phyloP scores from a whole-genome alignment of 2,113 vertebrate genomes.

The Pelmatolapia mariae region DNA sequence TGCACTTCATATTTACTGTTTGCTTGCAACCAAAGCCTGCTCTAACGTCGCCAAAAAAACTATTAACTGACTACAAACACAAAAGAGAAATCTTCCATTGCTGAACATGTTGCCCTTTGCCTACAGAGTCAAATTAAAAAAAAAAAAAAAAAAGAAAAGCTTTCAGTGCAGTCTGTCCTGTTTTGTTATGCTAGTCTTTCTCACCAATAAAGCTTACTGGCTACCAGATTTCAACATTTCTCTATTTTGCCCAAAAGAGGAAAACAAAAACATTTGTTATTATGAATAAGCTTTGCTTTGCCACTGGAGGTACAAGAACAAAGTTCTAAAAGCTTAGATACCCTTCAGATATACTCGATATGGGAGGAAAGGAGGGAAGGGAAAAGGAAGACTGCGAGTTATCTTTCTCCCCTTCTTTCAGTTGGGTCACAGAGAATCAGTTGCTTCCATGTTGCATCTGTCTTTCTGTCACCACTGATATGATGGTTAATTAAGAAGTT shows the following conservation, averaged over 20 bases:
- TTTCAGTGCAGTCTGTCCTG: background rate
- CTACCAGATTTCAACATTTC: background rate
- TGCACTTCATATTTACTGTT: background rate
- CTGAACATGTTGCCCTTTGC: background rate
- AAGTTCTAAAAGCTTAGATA: background rate
- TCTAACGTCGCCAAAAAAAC: too few species aligned
- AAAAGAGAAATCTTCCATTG: background rate
- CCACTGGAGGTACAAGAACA: background rate
- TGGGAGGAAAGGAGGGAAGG: background rate
- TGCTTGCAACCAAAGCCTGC: background rate
- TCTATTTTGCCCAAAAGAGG: background rate
- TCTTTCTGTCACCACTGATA: background rate
- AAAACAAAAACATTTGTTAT: background rate
- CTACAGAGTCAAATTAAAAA: background rate
- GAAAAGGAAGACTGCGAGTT: background rate
- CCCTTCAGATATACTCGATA: background rate
- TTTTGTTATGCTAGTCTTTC: background rate
- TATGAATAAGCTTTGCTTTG: background rate
- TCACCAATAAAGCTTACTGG: background rate
- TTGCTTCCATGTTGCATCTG: conserved; percentile 1
- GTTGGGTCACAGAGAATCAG: background rate
- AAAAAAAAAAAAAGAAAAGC: background rate
- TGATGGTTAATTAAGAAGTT: conserved; percentile 38
- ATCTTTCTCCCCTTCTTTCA: background rate
- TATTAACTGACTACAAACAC: background rate